Evolutionary conservation across 35 echinoderm and acorn worm species (phyloP).

Genomic region (Anneissia japonica): DNA sequence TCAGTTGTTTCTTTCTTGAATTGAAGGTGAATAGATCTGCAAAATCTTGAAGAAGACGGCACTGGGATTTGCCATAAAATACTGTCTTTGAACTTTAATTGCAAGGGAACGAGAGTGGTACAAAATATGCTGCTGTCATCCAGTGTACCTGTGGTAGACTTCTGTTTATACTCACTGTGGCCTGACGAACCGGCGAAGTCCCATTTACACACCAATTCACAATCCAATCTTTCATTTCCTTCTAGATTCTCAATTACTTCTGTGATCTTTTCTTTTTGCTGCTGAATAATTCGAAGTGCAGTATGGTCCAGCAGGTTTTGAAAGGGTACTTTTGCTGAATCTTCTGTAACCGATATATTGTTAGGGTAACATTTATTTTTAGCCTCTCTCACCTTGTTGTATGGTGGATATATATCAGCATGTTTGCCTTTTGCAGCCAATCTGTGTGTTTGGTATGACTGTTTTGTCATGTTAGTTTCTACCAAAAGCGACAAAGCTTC

Average conservation of each 20-base stretch:
- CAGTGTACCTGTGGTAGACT: not conserved
- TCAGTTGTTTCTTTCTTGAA: conserved; percentile 38
- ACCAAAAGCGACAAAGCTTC: conserved; percentile 39
- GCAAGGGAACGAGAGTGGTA: conserved; percentile 45
- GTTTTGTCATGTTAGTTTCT: conserved; percentile 52
- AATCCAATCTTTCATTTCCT: conserved; percentile 21
- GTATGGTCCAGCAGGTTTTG: conserved; percentile 56
- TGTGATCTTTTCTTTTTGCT: conserved; percentile 42
- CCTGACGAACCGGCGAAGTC: conserved; percentile 42
- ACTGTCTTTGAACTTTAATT: conserved; percentile 16
- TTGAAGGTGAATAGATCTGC: conserved; percentile 32
- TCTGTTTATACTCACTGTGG: conserved; percentile 47
- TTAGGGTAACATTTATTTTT: conserved; percentile 49
- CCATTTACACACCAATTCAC: conserved; percentile 50
- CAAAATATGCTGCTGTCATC: conserved; percentile 33
- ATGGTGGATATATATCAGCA: conserved; percentile 41
- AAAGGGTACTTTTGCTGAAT: conserved; percentile 34
- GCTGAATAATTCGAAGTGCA: conserved; percentile 44
- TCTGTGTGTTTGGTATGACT: conserved; percentile 15
- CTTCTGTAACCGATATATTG: conserved; percentile 8
- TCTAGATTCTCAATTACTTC: conserved; percentile 8
- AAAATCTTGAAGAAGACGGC: conserved; percentile 24
- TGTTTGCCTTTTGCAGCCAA: conserved; percentile 39
- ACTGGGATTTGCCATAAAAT: conserved; percentile 41
- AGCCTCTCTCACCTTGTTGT: conserved; percentile 37